Evolutionary conservation across 2,797 vertebrate species (phyloP), one percentile per base, ranked within the genome.

Genomic region (Thalassophryne amazonica): DNA sequence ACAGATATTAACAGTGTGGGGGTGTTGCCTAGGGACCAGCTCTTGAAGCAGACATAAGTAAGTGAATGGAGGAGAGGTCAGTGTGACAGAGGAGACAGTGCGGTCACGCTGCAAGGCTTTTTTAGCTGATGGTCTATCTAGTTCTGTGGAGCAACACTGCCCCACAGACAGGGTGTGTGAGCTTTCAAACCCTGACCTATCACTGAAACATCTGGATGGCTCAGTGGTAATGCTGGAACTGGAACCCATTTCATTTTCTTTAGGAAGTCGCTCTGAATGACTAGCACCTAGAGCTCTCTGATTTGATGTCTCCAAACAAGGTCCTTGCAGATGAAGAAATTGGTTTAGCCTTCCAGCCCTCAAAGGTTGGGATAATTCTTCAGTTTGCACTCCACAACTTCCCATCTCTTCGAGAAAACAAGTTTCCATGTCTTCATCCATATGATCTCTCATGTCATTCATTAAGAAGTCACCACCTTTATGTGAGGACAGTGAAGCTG

Each of bases 11-110:
- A 40, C 21, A 49, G 60, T 36, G 15, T 48, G 62, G 19, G 65
- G 59, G 2, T 77, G 84, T 38, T 61, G 11, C 64, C 60, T 69
- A 60, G 81, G 69, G 33, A 18, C 29, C 11, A 37, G 17, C 18
- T 66, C 28, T 18, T 93, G 88, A 1, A 99, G 67, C 47, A 92
- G 30, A 33, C 85, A 90, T 70, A 99, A 80, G 56, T 99, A 98
- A 0, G 87, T 93, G 70, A 96, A 97, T 6, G 93, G 93, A 4
- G 80, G 78, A 38, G 88, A 89, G 80, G 85, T 67, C 32, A 93
- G 85, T 52, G 76, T 82, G 35, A 78, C 29, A 49, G 57, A 29
- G 12, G 21, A 35, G 20, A 5, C 20, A 4, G 6, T 32, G 14
- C 19, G 9, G 1, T 56, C 21, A 34, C 38, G 38, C 24, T 18